Conservation (phyloP, 2,888 invertebrate species). For the Leptogaster cylindrica region DNA sequence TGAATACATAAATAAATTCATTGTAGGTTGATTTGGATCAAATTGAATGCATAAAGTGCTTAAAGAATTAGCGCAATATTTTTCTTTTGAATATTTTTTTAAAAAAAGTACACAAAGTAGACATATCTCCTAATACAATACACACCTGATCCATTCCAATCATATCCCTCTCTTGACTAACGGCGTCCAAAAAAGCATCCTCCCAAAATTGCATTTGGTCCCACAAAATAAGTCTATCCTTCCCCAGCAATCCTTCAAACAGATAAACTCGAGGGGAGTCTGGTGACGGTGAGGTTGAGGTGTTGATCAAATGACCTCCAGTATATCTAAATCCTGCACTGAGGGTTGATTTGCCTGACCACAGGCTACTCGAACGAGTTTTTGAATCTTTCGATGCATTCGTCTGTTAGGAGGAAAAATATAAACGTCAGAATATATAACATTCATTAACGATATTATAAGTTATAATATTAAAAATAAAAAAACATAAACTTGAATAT, state of each 20-base stretch:
- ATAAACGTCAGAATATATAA: neutral
- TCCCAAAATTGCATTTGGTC: slow-evolving; percentile 99
- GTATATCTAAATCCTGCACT: slow-evolving; percentile 87
- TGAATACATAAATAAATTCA: neutral
- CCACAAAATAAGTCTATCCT: slow-evolving; percentile 82
- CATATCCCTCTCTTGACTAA: slow-evolving; percentile 96
- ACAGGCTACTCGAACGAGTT: slow-evolving; percentile 84
- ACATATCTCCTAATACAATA: no score
- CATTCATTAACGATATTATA: neutral
- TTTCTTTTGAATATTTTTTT: neutral
- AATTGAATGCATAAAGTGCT: neutral
- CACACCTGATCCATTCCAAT: slow-evolving; percentile 95
- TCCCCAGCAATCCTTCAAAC: slow-evolving; percentile 82
- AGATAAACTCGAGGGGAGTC: slow-evolving; percentile 89
- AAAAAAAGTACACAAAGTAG: no score
- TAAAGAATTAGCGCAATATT: no score
- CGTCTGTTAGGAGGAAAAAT: slow-evolving; percentile 50
- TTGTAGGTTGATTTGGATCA: neutral
- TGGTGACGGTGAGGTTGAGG: slow-evolving; percentile 86
- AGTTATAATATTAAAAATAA: no score
- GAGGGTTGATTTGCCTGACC: slow-evolving; percentile 89
- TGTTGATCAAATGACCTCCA: slow-evolving; percentile 83
- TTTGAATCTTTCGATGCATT: slow-evolving; percentile 69
- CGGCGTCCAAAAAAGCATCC: slow-evolving; percentile 97
- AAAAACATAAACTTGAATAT: neutral